Base-by-base conservation (phyloP, 1,140 invertebrate genomes). In the Cyclargus thomasi region DNA sequence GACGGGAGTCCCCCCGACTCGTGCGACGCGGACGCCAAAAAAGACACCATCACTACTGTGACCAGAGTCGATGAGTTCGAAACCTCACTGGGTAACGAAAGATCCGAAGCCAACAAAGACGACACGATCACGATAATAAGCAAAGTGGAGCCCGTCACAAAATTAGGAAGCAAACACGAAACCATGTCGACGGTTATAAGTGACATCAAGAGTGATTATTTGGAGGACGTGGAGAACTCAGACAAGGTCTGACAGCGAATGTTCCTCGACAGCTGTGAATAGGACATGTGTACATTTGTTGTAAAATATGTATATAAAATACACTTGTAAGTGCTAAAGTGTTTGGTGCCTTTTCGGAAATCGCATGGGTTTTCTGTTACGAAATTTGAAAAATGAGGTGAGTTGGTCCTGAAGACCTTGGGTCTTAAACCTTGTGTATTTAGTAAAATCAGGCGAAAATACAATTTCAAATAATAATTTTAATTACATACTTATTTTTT, bases 1-100 rank as follows among this genome's bases (percentile, higher is more conserved):
- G 84, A 85, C 0, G 82, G 83, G 0, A 62, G 53, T 17, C 62
- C 39, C 4, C 70, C 62, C 2, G 76, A 74, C 59, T 65, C 68
- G 0, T 80, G 76, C 20, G 66, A 73, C 8, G 29, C 55, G 5
- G 69, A 74, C 1, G 29, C 29, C 17, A 11, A 59, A 59, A 59
- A 21, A 21, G 55, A 20, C 3, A 59, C 39, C 39, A 47, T 47
- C 8, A 47, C 39, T 16, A 47, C 39, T 0, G 39, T 47, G 39
- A 47, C 39, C 8, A 47, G 39, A 16, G 14, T 47, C 11, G 39
- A 47, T 0, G 39, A 47, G 8, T 47, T 47, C 39, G 39, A 47
- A 16, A 47, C 39, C 14, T 4, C 39, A 14, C 3, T 47, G 3
- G 39, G 39, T 11, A 16, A 16, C 14, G 39, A 47, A 8, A 47